Evolutionary conservation across 2,113 vertebrate genomes (phyloP).

Genomic region (Bos taurus): DNA sequence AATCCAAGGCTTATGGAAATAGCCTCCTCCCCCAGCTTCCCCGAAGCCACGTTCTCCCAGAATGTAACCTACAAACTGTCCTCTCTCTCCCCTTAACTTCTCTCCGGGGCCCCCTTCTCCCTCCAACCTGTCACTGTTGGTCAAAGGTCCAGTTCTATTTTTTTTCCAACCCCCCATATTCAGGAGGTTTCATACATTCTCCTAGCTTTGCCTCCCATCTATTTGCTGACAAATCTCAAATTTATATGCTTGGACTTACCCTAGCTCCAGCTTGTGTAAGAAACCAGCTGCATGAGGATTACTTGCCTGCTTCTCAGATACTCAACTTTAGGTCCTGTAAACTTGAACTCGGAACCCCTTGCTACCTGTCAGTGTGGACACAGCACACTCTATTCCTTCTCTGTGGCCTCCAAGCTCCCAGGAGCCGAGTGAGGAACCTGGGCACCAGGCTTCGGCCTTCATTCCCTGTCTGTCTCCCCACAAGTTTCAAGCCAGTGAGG

Average conservation of each 20-base stretch:
- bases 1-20: not conserved
- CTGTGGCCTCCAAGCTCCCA: not conserved
- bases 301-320: not conserved
- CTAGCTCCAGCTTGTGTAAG: not conserved
- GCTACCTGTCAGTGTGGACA: not conserved
- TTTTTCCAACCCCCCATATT: not conserved
- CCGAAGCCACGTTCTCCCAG: accelerated
- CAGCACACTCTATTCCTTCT: not conserved
- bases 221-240: not conserved
- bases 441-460: too few relatives aligned
- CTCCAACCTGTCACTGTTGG: not conserved
- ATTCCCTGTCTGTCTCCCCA: not conserved
- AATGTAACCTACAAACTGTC: not conserved
- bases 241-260: not conserved
- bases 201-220: not conserved
- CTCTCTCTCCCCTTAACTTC: not conserved
- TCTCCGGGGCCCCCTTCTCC: not conserved
- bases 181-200: not conserved
- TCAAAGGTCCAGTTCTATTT: not conserved
- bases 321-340: not conserved
- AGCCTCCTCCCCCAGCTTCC: not conserved
- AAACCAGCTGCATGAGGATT: not conserved
- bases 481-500: not conserved
- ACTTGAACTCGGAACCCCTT: not conserved
- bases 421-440: not conserved